Evolutionary conservation across 2,113 vertebrate genomes (phyloP).

Genomic region (Petrocephalus microphthalmus): DNA sequence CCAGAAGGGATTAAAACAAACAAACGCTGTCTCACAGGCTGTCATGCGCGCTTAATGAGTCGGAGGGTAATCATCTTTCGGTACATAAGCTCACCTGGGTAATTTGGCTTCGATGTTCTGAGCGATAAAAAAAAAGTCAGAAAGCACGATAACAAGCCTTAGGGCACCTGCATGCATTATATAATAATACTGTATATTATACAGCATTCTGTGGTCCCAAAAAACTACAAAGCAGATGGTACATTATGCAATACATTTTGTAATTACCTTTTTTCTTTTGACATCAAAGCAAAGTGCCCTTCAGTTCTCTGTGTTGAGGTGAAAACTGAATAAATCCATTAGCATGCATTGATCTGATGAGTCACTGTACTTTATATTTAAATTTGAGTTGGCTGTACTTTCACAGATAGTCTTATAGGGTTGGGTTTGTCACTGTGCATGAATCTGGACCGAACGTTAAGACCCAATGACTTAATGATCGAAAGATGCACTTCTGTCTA

Average conservation of each 20-base stretch:
- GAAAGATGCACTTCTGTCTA: not conserved
- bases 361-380: constrained; percentile 13
- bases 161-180: not conserved
- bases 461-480: not conserved
- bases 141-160: not conserved
- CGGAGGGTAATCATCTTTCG: not conserved
- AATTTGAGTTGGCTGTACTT: constrained; percentile 3
- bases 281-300: constrained; percentile 17
- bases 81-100: not conserved
- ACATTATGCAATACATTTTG: constrained; percentile 19
- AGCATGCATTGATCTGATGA: constrained; percentile 10
- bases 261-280: constrained; percentile 17
- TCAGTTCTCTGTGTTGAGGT: constrained; percentile 18
- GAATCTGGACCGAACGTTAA: not conserved
- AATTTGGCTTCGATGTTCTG: not conserved
- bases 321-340: constrained; percentile 19
- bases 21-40: not conserved
- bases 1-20: constrained; percentile 1
- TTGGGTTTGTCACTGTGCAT: not conserved
- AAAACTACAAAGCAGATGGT: constrained; percentile 15
- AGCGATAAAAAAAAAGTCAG: not conserved
- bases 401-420: not conserved
- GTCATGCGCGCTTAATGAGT: not conserved
- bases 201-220: not conserved
- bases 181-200: not conserved